Evolutionary conservation across 2,888 invertebrate species (phyloP).

Genomic region (Lamellibrachia satsuma): DNA sequence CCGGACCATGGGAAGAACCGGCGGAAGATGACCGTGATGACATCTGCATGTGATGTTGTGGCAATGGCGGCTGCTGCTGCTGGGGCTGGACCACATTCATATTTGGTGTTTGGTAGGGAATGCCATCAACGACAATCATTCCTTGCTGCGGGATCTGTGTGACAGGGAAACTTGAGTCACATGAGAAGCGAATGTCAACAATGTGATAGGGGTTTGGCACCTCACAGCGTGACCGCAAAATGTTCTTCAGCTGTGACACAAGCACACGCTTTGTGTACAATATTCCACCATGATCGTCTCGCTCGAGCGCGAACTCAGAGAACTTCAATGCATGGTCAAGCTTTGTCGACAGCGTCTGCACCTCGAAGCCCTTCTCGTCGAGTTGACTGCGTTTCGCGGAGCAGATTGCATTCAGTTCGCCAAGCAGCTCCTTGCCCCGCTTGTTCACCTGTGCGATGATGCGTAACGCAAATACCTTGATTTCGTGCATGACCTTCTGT

Average conservation of each 20-base stretch:
- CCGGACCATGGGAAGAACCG: constrained; percentile 21
- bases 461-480: constrained; percentile 87
- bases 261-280: constrained; percentile 56
- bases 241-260: constrained; percentile 49
- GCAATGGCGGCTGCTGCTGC: constrained; percentile 55
- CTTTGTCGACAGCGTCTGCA: constrained; percentile 82
- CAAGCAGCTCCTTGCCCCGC: constrained; percentile 48
- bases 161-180: constrained; percentile 36
- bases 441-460: constrained; percentile 63
- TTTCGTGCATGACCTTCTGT: constrained; percentile 83
- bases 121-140: constrained; percentile 48
- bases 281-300: constrained; percentile 55
- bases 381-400: constrained; percentile 81
- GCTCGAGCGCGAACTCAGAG: constrained; percentile 78
- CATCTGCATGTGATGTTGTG: constrained; percentile 64
- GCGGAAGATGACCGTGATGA: constrained; percentile 32
- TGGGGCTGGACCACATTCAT: neutral
- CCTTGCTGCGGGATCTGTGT: constrained; percentile 45
- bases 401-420: constrained; percentile 78
- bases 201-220: constrained; percentile 63
- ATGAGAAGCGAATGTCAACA: constrained; percentile 53
- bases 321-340: constrained; percentile 90
- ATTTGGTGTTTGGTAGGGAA: constrained; percentile 39
- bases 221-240: constrained; percentile 53
- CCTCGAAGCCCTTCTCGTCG: constrained; percentile 83